Evolutionary conservation across 2,113 vertebrate species (phyloP), one percentile per base, ranked within the genome.

Genomic region (Lophotis ruficrista): DNA sequence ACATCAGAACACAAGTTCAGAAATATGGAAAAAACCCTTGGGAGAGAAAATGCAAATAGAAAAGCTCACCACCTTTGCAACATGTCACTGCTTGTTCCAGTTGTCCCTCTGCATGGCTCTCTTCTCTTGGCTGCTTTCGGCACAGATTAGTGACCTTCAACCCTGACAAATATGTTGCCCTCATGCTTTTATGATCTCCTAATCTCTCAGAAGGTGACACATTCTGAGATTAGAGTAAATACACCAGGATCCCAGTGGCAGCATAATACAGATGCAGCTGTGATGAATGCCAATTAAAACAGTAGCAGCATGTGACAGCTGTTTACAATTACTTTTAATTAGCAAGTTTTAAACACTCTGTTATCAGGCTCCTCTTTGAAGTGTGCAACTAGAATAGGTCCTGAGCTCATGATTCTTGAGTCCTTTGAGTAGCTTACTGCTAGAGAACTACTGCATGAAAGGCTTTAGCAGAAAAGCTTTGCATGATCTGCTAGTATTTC

Each of bases 291-390:
- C 89, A 96, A 86, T 92, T 86, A 96, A 88, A 97, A 95, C 93
- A 94, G 96, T 95, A 95, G 96, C 89, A 95, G 47, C 25, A 83
- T 86, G 50, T 94, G 87, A 70, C 96, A 97, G 89, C 96, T 97
- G 97, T 97, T 96, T 93, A 90, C 81, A 94, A 93, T 96, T 95
- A 97, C 83, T 86, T 87, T 76, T 96, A 97, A 97, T 98, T 97
- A 97, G 35, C 76, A 97, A 94, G 77, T 90, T 96, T 95, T 90
- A 97, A 95, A 87, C 51, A 89, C 35, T 47, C 57, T 61, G 48
- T 96, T 81, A 51, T 70, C 25, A 89, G 77, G 33, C 71, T 56
- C n/a, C 12, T 53, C 73, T 97, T 94, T 76, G 53, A 97, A 94
- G 66, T 87, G 24, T n/a, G n/a, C 14, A n/a, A 51, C 37, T 48